These are phyloP conservation scores for Pteronotus mesoamericanus DNA, from an alignment of 2,797 vertebrate genomes.

Conservation along the genomic window DNA sequence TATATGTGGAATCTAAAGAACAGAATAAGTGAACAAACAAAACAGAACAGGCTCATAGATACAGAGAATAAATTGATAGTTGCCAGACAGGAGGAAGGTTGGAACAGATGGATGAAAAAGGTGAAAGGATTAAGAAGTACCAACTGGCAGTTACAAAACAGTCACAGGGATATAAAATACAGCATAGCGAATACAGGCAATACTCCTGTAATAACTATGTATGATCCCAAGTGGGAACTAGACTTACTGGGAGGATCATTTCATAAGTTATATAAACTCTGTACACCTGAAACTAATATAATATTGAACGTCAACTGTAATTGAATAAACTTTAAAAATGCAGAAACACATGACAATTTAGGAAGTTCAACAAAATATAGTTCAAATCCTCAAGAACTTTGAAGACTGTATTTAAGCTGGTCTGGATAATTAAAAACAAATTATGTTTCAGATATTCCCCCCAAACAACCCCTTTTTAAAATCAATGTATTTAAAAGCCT, in stretches of 20 bases:
- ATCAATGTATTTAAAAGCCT: background rate
- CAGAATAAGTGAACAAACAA: background rate
- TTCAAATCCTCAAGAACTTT: constrained; percentile 21
- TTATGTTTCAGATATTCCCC: background rate
- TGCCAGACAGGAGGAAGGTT: background rate
- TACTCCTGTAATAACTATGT: background rate
- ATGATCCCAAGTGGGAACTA: background rate
- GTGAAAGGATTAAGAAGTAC: background rate
- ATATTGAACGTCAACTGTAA: background rate
- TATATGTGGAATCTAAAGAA: background rate
- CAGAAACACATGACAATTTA: constrained; percentile 52
- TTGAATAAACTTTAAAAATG: background rate
- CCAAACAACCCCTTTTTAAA: background rate
- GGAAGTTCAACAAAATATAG: constrained; percentile 52
- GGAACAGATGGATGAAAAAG: background rate
- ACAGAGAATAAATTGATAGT: background rate
- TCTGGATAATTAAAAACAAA: background rate
- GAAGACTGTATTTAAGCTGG: constrained; percentile 5
- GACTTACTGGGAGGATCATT: background rate
- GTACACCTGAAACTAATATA: background rate
- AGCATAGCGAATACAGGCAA: no score
- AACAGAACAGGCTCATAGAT: background rate
- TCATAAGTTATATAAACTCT: background rate
- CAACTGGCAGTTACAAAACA: background rate
- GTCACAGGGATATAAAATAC: background rate